Percentiles rank a stretch among this genome's conserved stretches.
Evolutionary conservation across 2,113 vertebrate genomes (phyloP).

Genomic region (Felis chaus): DNA sequence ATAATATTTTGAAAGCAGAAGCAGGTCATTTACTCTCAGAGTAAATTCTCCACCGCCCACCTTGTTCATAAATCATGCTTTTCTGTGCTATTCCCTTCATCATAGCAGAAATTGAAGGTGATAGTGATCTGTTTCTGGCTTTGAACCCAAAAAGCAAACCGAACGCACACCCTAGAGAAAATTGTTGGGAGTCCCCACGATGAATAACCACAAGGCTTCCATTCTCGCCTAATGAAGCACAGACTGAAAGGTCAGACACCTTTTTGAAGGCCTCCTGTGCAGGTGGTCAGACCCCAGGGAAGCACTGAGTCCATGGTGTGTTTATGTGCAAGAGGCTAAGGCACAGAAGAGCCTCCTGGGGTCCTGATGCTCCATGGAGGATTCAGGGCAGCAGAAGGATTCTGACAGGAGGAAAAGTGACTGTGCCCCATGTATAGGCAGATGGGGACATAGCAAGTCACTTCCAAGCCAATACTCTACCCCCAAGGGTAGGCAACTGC

Average conservation of each 20-base stretch:
- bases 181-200: background rate
- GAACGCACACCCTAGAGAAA: background rate
- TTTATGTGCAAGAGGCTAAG: background rate
- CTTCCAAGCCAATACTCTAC: background rate
- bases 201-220: background rate
- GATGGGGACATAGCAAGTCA: background rate
- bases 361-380: too few relatives aligned
- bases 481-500: background rate
- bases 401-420: background rate
- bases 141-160: background rate
- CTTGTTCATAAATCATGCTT: background rate
- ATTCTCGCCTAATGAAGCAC: background rate
- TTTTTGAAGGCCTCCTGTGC: background rate
- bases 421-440: background rate
- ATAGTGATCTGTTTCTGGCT: background rate
- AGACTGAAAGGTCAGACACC: background rate
- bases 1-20: background rate
- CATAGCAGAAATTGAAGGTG: background rate
- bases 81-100: background rate
- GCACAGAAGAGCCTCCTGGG: background rate
- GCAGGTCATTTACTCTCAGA: background rate
- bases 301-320: fast-evolving
- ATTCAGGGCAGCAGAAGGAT: background rate
- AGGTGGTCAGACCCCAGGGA: background rate
- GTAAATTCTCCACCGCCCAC: background rate